Percentiles rank a stretch among this genome's conserved stretches.
These are phyloP conservation scores for Chymomyza procnemis DNA, from an alignment of 2,888 invertebrate genomes.

Conservation along the genomic window DNA sequence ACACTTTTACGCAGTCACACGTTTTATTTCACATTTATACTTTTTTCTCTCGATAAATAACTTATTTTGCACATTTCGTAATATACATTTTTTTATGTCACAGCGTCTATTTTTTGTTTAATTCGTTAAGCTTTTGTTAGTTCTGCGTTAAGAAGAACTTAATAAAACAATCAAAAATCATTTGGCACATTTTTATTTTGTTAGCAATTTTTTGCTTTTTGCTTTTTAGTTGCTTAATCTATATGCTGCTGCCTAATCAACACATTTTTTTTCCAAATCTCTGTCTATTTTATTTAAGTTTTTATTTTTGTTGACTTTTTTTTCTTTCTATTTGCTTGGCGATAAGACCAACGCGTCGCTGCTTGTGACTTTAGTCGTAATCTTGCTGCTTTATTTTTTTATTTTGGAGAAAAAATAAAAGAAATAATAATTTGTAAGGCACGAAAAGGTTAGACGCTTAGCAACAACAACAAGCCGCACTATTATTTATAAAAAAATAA, in stretches of 20 bases:
- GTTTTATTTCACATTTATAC: neutral
- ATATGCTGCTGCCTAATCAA: no score
- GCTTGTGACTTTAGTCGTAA: neutral
- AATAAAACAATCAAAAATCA: neutral
- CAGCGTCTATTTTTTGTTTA: neutral
- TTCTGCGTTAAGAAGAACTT: neutral
- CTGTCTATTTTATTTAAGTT: neutral
- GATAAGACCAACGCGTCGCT: neutral
- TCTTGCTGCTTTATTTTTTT: neutral
- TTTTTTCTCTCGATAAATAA: neutral
- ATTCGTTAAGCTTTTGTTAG: neutral
- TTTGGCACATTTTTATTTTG: no score
- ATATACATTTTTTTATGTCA: neutral
- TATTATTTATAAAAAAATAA: neutral
- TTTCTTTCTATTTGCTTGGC: neutral
- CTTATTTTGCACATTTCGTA: neutral
- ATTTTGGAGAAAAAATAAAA: neutral
- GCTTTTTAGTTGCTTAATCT: neutral
- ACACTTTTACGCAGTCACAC: neutral
- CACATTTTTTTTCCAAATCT: neutral
- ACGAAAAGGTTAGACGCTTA: slow-evolving; percentile 3
- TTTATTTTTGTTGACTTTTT: slow-evolving; percentile 3
- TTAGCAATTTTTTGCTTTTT: no score
- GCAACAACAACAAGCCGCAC: neutral
- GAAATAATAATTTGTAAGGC: neutral